Conservation (phyloP, 2,797 vertebrate species). For the Phrynocephalus forsythii region DNA sequence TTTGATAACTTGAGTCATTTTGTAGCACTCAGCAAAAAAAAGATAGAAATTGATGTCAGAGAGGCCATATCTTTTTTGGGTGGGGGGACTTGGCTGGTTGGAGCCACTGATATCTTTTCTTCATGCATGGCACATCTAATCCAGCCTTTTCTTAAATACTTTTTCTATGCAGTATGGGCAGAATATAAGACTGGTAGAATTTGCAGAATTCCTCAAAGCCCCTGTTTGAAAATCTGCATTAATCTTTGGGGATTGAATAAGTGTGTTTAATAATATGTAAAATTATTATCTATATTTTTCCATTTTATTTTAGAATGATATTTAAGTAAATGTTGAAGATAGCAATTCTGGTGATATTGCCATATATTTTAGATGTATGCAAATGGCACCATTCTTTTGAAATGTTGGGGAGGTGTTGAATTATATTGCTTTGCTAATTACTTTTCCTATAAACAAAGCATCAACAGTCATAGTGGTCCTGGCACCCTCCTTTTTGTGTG, state of each 20-base stretch:
- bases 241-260: slow-evolving; percentile 36
- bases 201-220: slow-evolving; percentile 24
- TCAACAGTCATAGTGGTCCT: background rate
- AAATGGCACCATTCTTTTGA: background rate
- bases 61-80: slow-evolving; percentile 71
- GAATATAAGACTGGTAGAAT: slow-evolving; percentile 35
- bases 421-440: background rate
- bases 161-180: slow-evolving; percentile 31
- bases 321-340: slow-evolving; percentile 37
- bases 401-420: background rate
- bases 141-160: slow-evolving; percentile 26
- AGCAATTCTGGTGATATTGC: slow-evolving; percentile 1
- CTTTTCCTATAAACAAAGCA: background rate
- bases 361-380: background rate
- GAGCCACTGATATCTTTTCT: slow-evolving; percentile 68
- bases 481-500: background rate
- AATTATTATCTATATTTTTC: background rate
- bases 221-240: slow-evolving; percentile 37
- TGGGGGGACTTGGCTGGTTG: slow-evolving; percentile 62
- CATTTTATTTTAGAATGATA: background rate
- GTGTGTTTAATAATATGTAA: background rate
- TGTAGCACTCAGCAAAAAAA: slow-evolving; percentile 64
- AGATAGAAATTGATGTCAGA: slow-evolving; percentile 68
- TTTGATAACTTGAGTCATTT: slow-evolving; percentile 68
- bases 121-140: slow-evolving; percentile 52